Percentiles rank a stretch among this genome's conserved stretches.
phyloP scores from a whole-genome alignment of 2,888 invertebrate genomes.

The Mythimna lalbum region DNA sequence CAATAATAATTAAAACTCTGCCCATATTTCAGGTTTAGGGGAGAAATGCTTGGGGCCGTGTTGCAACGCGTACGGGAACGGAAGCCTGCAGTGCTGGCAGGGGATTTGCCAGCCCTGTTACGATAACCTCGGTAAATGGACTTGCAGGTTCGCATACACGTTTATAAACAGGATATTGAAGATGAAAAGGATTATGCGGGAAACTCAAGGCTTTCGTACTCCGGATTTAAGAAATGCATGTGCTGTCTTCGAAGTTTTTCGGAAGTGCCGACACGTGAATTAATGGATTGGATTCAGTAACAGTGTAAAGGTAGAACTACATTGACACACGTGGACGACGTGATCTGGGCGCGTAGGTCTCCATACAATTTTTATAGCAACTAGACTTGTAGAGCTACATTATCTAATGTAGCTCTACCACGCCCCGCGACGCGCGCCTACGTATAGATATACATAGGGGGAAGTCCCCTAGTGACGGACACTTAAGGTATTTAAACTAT shows the following conservation, averaged over 20 bases:
- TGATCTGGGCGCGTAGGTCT: too few relatives aligned
- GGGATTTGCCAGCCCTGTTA: constrained; percentile 83
- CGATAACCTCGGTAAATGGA: constrained; percentile 79
- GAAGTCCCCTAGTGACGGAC: too few relatives aligned
- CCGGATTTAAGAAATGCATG: background rate
- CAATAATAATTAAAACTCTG: constrained; percentile 35
- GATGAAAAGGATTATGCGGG: background rate
- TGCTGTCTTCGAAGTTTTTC: background rate
- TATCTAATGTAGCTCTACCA: too few relatives aligned
- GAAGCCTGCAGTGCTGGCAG: constrained; percentile 83
- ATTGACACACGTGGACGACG: too few relatives aligned
- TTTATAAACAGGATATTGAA: constrained; percentile 20
- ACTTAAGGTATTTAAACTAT: too few relatives aligned
- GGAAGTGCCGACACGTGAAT: background rate
- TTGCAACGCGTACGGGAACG: constrained; percentile 76
- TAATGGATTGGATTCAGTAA: background rate
- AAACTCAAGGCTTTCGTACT: background rate
- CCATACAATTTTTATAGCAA: too few relatives aligned
- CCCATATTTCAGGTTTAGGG: constrained; percentile 76
- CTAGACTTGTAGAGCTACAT: too few relatives aligned
- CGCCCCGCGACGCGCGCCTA: too few relatives aligned
- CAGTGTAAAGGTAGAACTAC: background rate
- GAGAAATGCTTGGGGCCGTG: constrained; percentile 83
- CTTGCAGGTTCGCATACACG: constrained; percentile 77
- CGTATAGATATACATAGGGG: too few relatives aligned